A percentile compares a stretch with the other conserved stretches of the same genome.
These are phyloP conservation scores for Physella acuta DNA, from an alignment of 1,140 invertebrate genomes.

Conservation along the genomic window DNA sequence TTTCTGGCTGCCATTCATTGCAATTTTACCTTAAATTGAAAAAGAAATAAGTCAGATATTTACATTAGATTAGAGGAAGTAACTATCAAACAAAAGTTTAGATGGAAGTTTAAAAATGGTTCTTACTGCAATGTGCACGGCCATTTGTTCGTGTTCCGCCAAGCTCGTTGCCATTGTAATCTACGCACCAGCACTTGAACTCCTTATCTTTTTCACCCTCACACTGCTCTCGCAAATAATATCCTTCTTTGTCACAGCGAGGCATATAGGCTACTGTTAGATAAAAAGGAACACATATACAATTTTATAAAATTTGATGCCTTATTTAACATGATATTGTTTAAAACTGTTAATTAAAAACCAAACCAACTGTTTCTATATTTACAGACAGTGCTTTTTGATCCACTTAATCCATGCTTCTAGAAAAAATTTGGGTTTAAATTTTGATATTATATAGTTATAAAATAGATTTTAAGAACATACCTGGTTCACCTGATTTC, in stretches of 20 bases:
- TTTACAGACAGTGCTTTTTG: too few relatives aligned
- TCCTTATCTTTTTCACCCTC: slow-evolving; percentile 66
- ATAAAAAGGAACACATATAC: too few relatives aligned
- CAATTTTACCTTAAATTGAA: not conserved
- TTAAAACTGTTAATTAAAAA: too few relatives aligned
- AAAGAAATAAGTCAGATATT: too few relatives aligned
- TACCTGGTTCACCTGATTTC: slow-evolving; percentile 22
- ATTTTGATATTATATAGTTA: not conserved
- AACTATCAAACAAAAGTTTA: not conserved
- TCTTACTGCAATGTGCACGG: slow-evolving; percentile 82
- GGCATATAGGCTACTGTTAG: slow-evolving; percentile 75
- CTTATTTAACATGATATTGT: too few relatives aligned
- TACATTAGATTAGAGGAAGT: too few relatives aligned
- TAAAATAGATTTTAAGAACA: not conserved
- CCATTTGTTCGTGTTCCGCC: slow-evolving; percentile 79
- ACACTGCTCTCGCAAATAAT: slow-evolving; percentile 83
- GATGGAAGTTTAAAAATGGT: not conserved
- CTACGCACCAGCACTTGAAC: slow-evolving; percentile 82
- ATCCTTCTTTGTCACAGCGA: slow-evolving; percentile 82
- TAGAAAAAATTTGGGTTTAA: too few relatives aligned
- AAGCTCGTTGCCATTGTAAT: slow-evolving; percentile 86
- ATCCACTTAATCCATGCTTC: too few relatives aligned
- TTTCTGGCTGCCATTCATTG: too few relatives aligned
- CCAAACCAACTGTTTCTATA: too few relatives aligned
- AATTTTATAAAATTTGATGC: too few relatives aligned